These are phyloP conservation scores for Propithecus coquereli DNA, from an alignment of 2,113 vertebrate species.

Conservation along the genomic window DNA sequence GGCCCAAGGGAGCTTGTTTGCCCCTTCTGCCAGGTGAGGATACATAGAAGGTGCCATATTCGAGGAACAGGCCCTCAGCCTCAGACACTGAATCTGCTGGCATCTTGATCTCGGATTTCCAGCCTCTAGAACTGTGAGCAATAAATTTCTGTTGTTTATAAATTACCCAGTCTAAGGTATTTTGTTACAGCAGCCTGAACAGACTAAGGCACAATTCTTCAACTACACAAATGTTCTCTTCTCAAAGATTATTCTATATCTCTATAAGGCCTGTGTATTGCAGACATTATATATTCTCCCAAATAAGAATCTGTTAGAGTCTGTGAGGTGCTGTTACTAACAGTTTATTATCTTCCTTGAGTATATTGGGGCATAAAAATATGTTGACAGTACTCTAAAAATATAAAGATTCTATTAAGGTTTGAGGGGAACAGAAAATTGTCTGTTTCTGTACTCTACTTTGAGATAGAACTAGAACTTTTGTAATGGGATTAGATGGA, in stretches of 20 bases:
- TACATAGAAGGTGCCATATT: not conserved
- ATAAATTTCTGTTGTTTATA: not conserved
- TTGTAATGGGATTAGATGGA: not conserved
- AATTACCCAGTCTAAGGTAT: not conserved
- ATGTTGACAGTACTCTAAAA: not conserved
- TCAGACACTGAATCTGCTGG: not conserved
- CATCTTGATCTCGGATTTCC: not conserved
- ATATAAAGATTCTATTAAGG: not conserved
- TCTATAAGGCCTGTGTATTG: not conserved
- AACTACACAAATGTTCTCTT: not conserved
- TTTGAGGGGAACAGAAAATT: not conserved
- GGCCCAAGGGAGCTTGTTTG: not conserved
- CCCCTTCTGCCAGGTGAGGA: not conserved
- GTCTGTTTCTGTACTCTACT: not conserved
- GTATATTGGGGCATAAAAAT: not conserved
- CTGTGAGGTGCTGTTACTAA: not conserved
- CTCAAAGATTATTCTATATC: not conserved
- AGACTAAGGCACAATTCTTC: not conserved
- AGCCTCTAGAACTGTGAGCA: not conserved
- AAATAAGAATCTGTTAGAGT: not conserved
- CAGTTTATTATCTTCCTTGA: conserved; percentile 9
- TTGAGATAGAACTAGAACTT: not conserved
- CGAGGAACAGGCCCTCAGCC: not conserved
- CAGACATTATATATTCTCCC: not conserved
- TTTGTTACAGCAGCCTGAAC: not conserved